Base-by-base conservation (phyloP, 1,140 invertebrate species). In the Arion vulgaris region DNA sequence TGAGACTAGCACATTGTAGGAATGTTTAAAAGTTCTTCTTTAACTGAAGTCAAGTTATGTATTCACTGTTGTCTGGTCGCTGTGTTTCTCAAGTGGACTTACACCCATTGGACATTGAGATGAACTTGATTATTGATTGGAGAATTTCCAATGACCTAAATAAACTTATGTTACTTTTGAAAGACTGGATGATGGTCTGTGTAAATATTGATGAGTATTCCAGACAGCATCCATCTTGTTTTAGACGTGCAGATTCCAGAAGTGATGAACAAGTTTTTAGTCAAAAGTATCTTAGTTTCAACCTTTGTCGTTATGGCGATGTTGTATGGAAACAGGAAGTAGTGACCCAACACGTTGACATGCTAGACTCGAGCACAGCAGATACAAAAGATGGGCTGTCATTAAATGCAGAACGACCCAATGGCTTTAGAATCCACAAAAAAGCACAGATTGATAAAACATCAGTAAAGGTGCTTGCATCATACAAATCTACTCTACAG, bases 271-370 rank as follows among this genome's bases (percentile, higher is more conserved):
- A 76, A 51, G 45, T 74, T 34, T 83, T 57, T 77, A 81, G 66
- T 78, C 51, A 39, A 62, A 68, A 74, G 26, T 45, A 79, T 72
- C 69, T 62, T 41, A 87, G 84, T 39, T 49, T 39, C 66, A 69
- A 51, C 26, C 68, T 80, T 66, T 83, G 83, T 68, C 80, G 85
- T 17, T 83, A 83, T 83, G 87, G 86, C 1, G 88, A 89, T 82
- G 28, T 57, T 39, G 26, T 78, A 28, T 89, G 88, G 87, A 85
- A 83, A 51, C 82, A 84, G 38, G 85, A 87, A 82, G 81, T 88
- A 13, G 57, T 85, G 1, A 71, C 62, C 15, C 80, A 86, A 26
- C 82, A 87, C 78, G 19, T 82, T 73, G 34, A 32, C 79, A 36
- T 53, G 28, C 45, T 45, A 75, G 73, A 39, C 7, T 26, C 7